Base-by-base conservation (phyloP, 2,888 invertebrate species). In the Phanerotoma sp. region DNA sequence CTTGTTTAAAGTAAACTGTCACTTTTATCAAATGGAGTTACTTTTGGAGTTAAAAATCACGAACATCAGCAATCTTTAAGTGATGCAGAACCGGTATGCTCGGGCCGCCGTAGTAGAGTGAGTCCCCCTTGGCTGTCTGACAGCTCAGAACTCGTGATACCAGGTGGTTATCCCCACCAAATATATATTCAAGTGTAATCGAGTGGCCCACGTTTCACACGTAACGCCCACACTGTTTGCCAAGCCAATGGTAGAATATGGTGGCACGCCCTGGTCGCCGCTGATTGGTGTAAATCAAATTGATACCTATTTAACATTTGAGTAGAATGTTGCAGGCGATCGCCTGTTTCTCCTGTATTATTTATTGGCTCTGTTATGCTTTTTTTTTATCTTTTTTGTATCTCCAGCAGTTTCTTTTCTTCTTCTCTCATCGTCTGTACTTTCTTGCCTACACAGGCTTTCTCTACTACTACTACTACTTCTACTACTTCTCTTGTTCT, bases 231-330 rank as follows among this genome's bases (percentile, higher is more conserved):
- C 38, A 3, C n/a, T 15, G 37, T 37, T 22, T 45, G 21, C 1
- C 40, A 32, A 35, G 42, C 63, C 63, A 63, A 63, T 62, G 54
- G 30, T 13, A 28, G 41, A 45, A 44, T 32, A n/a, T 21, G 49
- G 9, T 25, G 35, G 35, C 44, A 63, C 71, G 66, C 68, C 70
- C 48, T 58, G 58, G 30, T 3, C 5, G 5, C n/a, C 47, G 41
- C 52, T 53, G 57, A 72, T 72, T 71, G 71, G 72, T 62, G 47
- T 32, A 25, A 53, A 28, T 52, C 71, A 74, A 75, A 76, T 76
- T 76, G 75, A 74, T 76, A 75, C 73, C 73, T 73, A 72, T 74
- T 76, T 74, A 75, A 73, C 75, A 73, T 74, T 75, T 71, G 72
- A 73, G 73, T 69, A 69, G 72, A 73, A 73, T 70, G 73, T 71